Evolutionary conservation across 2,888 invertebrate species (phyloP).

Genomic region (Phaedon cochleariae): DNA sequence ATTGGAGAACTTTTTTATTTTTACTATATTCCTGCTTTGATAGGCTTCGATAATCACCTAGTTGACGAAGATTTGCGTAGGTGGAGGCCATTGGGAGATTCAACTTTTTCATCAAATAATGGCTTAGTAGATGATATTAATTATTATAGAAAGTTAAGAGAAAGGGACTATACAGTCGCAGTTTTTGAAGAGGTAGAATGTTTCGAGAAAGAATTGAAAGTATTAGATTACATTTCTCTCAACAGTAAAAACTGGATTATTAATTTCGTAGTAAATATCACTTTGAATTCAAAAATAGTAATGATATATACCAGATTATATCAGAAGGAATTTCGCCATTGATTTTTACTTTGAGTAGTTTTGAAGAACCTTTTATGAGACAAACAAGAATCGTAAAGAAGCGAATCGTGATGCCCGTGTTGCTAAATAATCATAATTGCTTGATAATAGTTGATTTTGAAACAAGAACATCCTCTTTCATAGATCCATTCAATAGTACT

Average conservation of each 20-base stretch:
- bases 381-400: neutral
- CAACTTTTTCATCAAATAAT: neutral
- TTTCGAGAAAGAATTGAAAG: conserved; percentile 1
- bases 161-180: neutral
- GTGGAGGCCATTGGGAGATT: neutral
- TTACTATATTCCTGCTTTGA: neutral
- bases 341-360: neutral
- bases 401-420: conserved; percentile 3
- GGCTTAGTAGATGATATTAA: neutral
- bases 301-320: conserved; percentile 5
- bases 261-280: conserved; percentile 10
- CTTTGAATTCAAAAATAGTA: conserved; percentile 2
- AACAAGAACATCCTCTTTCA: neutral
- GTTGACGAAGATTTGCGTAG: neutral
- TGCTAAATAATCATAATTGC: conserved; percentile 7
- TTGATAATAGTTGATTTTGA: conserved; percentile 15
- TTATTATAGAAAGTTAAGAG: neutral
- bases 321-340: neutral
- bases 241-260: conserved; percentile 6
- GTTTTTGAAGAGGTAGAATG: conserved; percentile 4
- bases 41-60: conserved; percentile 2
- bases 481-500: conserved; percentile 12
- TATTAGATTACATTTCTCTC: conserved; percentile 8
- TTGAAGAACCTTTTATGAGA: neutral
- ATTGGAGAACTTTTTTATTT: neutral